Conservation (phyloP, 30 jellyfish, hydroid and myxozoan genomes). For the Turritopsis rubra region DNA sequence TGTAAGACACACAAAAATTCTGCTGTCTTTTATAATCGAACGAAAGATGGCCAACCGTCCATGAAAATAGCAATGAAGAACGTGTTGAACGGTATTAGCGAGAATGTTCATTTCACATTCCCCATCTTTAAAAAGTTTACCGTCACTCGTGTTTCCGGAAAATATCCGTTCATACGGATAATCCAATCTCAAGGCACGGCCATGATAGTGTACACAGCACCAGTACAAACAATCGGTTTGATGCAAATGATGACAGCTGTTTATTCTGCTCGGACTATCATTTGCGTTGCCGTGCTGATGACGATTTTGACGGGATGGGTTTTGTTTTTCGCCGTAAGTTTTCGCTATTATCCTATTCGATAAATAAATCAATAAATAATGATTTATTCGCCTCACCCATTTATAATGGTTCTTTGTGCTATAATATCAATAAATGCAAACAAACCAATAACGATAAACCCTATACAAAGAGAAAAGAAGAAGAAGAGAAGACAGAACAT, state of each 20-base stretch:
- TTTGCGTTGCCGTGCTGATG: neutral
- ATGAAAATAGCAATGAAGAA: neutral
- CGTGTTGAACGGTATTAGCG: neutral
- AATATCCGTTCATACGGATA: neutral
- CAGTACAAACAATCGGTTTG: neutral
- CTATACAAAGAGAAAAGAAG: too few relatives aligned
- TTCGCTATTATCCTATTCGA: too few relatives aligned
- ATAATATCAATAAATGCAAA: too few relatives aligned
- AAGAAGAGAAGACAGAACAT: too few relatives aligned
- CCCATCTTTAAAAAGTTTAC: neutral
- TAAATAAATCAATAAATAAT: too few relatives aligned
- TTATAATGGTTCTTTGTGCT: too few relatives aligned
- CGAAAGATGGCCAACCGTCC: neutral
- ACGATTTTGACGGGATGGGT: neutral
- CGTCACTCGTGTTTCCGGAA: neutral
- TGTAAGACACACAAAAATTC: neutral
- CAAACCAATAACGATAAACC: too few relatives aligned
- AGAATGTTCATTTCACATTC: neutral
- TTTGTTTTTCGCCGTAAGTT: neutral
- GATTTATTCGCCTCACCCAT: too few relatives aligned
- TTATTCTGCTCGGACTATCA: neutral
- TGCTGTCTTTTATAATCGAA: neutral
- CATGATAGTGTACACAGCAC: neutral
- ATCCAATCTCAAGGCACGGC: conserved; percentile 7
- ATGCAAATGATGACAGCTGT: neutral